Conservation (phyloP, 2,797 vertebrate genomes). For the Chrysocyon brachyurus region DNA sequence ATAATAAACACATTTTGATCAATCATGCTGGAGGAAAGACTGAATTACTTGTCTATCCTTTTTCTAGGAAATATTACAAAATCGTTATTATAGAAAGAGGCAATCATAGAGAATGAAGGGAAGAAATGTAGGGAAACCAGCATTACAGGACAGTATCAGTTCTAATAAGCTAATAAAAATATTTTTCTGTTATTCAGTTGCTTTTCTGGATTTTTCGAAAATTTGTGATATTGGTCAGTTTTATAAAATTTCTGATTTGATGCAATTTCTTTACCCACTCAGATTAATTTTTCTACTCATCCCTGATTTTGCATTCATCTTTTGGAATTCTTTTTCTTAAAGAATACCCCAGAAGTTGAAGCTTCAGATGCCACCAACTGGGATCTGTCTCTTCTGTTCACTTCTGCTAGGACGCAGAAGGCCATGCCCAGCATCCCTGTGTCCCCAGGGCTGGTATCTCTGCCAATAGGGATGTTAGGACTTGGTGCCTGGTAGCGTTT, state of each 20-base stretch:
- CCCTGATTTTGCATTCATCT: neutral
- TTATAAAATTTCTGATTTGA: slow-evolving; percentile 37
- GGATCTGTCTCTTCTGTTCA: neutral
- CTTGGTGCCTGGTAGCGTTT: neutral
- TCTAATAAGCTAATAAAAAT: slow-evolving; percentile 3
- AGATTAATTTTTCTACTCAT: neutral
- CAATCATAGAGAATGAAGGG: neutral
- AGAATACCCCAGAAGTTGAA: neutral
- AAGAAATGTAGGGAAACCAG: neutral
- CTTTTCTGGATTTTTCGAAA: neutral
- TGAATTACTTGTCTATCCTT: slow-evolving; percentile 14
- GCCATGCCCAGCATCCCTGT: neutral
- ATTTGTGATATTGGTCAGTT: neutral
- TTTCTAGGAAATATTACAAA: slow-evolving; percentile 42
- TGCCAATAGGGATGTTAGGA: neutral
- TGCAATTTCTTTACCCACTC: slow-evolving; percentile 23
- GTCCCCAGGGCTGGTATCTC: neutral
- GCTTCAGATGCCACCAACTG: neutral
- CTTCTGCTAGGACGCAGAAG: neutral
- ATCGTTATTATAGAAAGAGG: neutral
- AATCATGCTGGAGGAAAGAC: neutral
- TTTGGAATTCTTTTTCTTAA: slow-evolving; percentile 15
- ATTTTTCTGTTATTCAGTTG: neutral
- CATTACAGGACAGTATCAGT: neutral
- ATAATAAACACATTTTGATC: slow-evolving; percentile 60